A percentile compares a stretch with the other conserved stretches of the same genome.
Conservation (phyloP, 2,888 invertebrate genomes). For the Lutraria lutraria region DNA sequence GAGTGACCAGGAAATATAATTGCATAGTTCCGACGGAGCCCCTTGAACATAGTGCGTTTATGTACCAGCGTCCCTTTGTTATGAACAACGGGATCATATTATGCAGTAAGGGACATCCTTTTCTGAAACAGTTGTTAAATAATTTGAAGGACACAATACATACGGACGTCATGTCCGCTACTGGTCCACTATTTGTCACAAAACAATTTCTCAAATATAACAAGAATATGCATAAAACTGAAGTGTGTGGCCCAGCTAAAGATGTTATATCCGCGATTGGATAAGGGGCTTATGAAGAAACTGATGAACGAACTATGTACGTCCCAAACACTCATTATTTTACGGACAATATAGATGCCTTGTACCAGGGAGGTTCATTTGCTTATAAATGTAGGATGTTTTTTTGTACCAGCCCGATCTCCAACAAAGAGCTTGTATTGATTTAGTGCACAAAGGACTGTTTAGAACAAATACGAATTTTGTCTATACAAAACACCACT, state of each 20-base stretch:
- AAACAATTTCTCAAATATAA: constrained; percentile 42
- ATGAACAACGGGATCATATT: constrained; percentile 77
- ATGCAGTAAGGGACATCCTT: constrained; percentile 75
- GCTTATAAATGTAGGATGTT: not conserved
- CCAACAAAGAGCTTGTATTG: not conserved
- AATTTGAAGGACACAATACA: constrained; percentile 68
- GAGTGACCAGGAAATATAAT: constrained; percentile 66
- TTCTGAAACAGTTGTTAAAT: constrained; percentile 73
- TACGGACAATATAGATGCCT: not conserved
- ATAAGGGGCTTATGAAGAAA: constrained; percentile 31
- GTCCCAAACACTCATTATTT: constrained; percentile 61
- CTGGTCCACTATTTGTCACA: constrained; percentile 76
- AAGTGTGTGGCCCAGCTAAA: not conserved
- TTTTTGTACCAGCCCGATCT: not conserved
- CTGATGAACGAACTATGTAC: constrained; percentile 41
- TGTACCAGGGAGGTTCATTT: not conserved
- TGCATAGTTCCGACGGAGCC: constrained; percentile 78
- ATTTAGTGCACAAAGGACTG: not conserved
- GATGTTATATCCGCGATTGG: not conserved
- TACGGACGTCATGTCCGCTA: constrained; percentile 74
- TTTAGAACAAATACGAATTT: not conserved
- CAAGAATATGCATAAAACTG: not conserved
- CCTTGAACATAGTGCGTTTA: constrained; percentile 73
- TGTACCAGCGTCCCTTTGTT: constrained; percentile 67
- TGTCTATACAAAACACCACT: not conserved